Conservation (phyloP, 1,140 invertebrate genomes). For the Melitaea cinxia region DNA sequence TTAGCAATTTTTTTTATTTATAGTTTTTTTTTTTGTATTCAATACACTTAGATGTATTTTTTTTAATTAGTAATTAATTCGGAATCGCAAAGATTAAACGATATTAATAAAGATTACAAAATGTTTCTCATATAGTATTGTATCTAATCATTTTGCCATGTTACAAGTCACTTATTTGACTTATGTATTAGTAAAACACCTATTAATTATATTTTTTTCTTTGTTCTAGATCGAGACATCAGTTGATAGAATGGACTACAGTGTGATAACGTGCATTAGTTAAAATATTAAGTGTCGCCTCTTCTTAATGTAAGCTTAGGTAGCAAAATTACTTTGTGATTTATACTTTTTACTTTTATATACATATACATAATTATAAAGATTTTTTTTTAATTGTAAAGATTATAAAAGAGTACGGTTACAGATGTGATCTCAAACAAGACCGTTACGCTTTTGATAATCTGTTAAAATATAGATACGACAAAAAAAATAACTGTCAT, state of each 20-base stretch:
- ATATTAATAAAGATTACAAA: no score
- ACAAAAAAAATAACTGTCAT: neutral
- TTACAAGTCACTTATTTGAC: no score
- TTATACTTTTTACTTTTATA: conserved; percentile 37
- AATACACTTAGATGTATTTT: no score
- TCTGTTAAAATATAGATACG: conserved; percentile 9
- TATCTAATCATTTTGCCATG: no score
- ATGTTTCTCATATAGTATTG: no score
- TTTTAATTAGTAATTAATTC: no score
- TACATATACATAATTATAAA: conserved; percentile 32
- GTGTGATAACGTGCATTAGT: conserved; percentile 48
- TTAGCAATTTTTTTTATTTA: no score
- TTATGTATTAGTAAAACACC: neutral
- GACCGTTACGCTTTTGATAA: conserved; percentile 32
- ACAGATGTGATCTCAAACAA: conserved; percentile 71
- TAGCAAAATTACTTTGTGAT: conserved; percentile 53
- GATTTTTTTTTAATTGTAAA: conserved; percentile 16
- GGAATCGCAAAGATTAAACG: no score
- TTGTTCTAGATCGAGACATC: conserved; percentile 42
- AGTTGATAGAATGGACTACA: conserved; percentile 35
- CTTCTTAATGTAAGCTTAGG: conserved; percentile 42
- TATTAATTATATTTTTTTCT: conserved; percentile 23
- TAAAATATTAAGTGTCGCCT: conserved; percentile 41
- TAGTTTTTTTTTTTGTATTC: no score
- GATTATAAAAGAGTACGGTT: conserved; percentile 41